Percentiles rank a stretch among this genome's conserved stretches.
Evolutionary conservation across 2,797 vertebrate species (phyloP).

Genomic region (Geotrypetes seraphini): DNA sequence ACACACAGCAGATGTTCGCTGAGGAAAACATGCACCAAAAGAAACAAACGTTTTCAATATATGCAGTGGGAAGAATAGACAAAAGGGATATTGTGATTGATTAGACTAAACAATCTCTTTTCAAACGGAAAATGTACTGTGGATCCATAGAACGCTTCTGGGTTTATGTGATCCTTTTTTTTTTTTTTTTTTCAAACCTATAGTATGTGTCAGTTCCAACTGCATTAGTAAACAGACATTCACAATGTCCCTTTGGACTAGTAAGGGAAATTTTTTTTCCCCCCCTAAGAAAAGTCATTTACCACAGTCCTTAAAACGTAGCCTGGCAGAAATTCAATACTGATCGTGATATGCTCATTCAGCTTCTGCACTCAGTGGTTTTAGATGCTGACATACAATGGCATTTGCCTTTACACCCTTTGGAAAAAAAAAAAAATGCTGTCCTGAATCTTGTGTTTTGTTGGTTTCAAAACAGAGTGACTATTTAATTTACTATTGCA

Average conservation of each 20-base stretch:
- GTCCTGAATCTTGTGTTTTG: slow-evolving; percentile 20
- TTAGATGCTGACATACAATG: slow-evolving; percentile 35
- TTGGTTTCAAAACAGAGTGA: slow-evolving; percentile 25
- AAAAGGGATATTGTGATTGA: slow-evolving; percentile 20
- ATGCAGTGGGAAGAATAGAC: slow-evolving; percentile 7
- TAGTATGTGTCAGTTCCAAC: slow-evolving; percentile 22
- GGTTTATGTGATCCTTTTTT: slow-evolving; percentile 29
- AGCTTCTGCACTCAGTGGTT: slow-evolving; percentile 24
- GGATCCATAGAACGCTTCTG: slow-evolving; percentile 43
- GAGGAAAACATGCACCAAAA: slow-evolving; percentile 41
- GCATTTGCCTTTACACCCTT: slow-evolving; percentile 27
- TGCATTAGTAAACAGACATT: slow-evolving; percentile 45
- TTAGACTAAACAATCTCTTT: slow-evolving; percentile 24
- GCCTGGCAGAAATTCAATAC: slow-evolving; percentile 72
- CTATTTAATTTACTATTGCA: slow-evolving; percentile 23
- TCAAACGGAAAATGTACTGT: slow-evolving; percentile 32
- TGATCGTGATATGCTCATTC: slow-evolving; percentile 52
- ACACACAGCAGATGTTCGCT: slow-evolving; percentile 22
- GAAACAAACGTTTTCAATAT: slow-evolving; percentile 25
- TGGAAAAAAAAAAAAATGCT: slow-evolving; percentile 16
- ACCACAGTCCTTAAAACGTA: slow-evolving; percentile 58
- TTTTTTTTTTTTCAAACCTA: slow-evolving; percentile 24
- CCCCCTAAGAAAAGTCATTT: slow-evolving; percentile 46
- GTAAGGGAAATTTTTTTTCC: slow-evolving; percentile 60
- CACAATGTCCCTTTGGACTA: slow-evolving; percentile 49